These are phyloP conservation scores for Ophiothrix spiculata DNA, from an alignment of 35 echinoderm and acorn worm genomes.

Conservation along the genomic window DNA sequence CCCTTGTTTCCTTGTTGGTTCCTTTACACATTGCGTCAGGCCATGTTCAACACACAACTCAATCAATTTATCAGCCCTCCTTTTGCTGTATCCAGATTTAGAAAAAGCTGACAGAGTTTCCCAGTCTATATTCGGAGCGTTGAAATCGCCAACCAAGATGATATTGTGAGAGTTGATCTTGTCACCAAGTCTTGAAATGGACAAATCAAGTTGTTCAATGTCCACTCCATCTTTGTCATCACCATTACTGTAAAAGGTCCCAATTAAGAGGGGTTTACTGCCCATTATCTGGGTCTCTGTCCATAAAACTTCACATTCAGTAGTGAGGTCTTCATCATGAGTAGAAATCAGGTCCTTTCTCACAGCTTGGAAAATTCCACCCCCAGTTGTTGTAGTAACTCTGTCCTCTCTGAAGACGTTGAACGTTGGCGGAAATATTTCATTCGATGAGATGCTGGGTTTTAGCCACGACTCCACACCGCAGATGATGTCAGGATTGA, in stretches of 20 bases:
- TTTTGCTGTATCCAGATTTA: background rate
- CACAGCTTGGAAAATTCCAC: conserved; percentile 14
- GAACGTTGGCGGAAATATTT: background rate
- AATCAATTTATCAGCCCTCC: background rate
- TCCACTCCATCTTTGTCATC: conserved; percentile 1
- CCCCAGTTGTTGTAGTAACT: background rate
- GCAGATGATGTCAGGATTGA: conserved; percentile 34
- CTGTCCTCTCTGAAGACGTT: conserved; percentile 17
- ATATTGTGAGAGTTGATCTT: background rate
- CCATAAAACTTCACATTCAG: conserved; percentile 29
- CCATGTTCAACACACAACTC: background rate
- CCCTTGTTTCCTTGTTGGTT: conserved; percentile 30
- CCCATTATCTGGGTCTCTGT: conserved; percentile 16
- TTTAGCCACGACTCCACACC: conserved; percentile 31
- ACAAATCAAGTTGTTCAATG: background rate
- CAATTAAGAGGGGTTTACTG: conserved; percentile 14
- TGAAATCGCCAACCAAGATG: conserved; percentile 21
- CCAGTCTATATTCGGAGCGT: conserved; percentile 17
- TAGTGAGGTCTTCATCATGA: background rate
- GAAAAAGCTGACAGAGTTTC: background rate
- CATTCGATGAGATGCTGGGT: background rate
- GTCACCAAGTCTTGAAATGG: background rate
- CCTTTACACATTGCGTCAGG: conserved; percentile 10
- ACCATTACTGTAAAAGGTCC: conserved; percentile 5
- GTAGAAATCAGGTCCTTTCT: conserved; percentile 10